Percentiles rank a stretch among this genome's conserved stretches.
Conservation (phyloP, 2,888 invertebrate species). For the Campaea margaritaria region DNA sequence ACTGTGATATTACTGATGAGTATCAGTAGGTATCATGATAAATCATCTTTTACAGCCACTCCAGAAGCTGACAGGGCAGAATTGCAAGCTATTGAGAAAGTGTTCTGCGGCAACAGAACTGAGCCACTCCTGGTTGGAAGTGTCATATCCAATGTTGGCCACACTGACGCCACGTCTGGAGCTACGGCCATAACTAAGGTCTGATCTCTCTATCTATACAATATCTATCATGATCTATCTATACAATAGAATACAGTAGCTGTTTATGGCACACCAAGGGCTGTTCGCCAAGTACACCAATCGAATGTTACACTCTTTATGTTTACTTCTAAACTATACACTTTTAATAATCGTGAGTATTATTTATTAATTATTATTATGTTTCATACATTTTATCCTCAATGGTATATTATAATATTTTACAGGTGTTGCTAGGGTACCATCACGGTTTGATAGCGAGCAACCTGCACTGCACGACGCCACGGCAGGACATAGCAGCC, state of each 20-base stretch:
- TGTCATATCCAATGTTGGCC: conserved; percentile 80
- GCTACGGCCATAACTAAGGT: conserved; percentile 86
- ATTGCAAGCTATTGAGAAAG: conserved; percentile 85
- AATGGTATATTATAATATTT: neutral
- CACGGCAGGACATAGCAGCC: conserved; percentile 80
- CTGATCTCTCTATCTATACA: neutral
- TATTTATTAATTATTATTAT: too few relatives aligned
- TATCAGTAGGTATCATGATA: too few relatives aligned
- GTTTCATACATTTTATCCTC: too few relatives aligned
- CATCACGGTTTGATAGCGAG: conserved; percentile 88
- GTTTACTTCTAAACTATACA: too few relatives aligned
- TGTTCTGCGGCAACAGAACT: conserved; percentile 82
- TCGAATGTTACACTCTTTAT: too few relatives aligned
- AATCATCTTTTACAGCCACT: conserved; percentile 58
- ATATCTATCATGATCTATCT: too few relatives aligned
- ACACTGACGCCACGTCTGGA: conserved; percentile 73
- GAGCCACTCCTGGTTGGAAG: conserved; percentile 86
- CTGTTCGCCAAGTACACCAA: too few relatives aligned
- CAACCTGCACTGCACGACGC: conserved; percentile 88
- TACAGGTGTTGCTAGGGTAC: conserved; percentile 86
- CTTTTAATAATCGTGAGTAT: too few relatives aligned
- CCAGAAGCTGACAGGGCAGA: conserved; percentile 87
- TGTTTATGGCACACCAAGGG: too few relatives aligned
- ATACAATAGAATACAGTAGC: neutral
- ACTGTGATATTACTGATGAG: too few relatives aligned